These are phyloP conservation scores for Calliphora vomitoria DNA, from an alignment of 2,888 invertebrate species.

Conservation along the genomic window DNA sequence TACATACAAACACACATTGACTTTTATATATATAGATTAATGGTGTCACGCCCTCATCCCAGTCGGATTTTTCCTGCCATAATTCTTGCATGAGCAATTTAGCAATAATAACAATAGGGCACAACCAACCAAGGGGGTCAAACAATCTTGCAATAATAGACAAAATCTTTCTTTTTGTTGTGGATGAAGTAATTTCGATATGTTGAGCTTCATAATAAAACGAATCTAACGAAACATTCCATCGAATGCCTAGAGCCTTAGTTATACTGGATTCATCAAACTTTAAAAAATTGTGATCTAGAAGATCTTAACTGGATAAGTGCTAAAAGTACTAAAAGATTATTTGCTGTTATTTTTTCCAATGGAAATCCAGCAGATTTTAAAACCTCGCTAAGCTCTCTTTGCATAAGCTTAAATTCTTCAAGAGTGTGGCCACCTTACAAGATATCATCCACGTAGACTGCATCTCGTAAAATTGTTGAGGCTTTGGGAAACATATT, in stretches of 20 bases:
- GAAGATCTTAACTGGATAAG: constrained; percentile 34
- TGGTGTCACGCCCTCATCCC: constrained; percentile 16
- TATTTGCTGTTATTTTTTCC: constrained; percentile 18
- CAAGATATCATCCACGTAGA: background rate
- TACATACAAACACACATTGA: too few relatives aligned
- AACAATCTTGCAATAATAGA: constrained; percentile 28
- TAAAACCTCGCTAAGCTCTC: background rate
- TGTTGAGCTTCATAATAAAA: constrained; percentile 15
- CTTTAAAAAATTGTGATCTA: constrained; percentile 15
- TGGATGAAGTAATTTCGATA: background rate
- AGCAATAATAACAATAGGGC: too few relatives aligned
- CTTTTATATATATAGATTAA: too few relatives aligned
- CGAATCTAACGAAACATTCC: constrained; percentile 39
- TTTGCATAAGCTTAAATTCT: background rate
- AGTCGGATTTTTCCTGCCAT: constrained; percentile 10
- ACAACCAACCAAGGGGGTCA: background rate
- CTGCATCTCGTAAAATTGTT: background rate
- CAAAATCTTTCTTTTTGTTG: constrained; percentile 28
- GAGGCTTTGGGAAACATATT: constrained; percentile 46
- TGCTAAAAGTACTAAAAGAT: background rate
- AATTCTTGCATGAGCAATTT: too few relatives aligned
- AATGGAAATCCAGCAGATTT: constrained; percentile 27
- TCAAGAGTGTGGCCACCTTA: constrained; percentile 12
- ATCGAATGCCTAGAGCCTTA: constrained; percentile 42
- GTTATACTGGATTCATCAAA: constrained; percentile 24